phyloP scores from a whole-genome alignment of 2,888 invertebrate genomes.

The Cybosia mesomella region DNA sequence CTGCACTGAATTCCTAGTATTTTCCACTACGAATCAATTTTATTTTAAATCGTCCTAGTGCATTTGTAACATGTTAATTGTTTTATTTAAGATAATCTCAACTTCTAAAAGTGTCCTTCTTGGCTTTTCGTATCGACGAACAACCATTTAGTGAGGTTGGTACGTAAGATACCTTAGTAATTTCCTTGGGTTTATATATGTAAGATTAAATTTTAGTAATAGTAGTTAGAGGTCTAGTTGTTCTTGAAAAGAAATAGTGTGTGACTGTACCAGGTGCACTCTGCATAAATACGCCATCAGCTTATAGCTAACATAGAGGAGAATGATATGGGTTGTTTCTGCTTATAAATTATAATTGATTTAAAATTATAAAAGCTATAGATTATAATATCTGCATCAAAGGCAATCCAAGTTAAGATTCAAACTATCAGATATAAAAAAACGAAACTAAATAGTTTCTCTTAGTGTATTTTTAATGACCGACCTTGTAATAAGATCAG shows the following conservation, averaged over 20 bases:
- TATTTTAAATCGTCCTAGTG: too few relatives aligned
- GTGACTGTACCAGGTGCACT: slow-evolving; percentile 18
- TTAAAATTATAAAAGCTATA: not conserved
- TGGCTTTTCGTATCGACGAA: not conserved
- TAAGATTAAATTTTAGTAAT: slow-evolving; percentile 13
- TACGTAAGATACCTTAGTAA: slow-evolving; percentile 1
- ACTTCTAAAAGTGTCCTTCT: not conserved
- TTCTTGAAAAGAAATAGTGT: not conserved
- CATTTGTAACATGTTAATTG: too few relatives aligned
- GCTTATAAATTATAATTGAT: not conserved
- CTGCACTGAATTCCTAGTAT: too few relatives aligned
- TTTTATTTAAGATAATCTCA: not conserved
- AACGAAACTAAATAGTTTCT: not conserved
- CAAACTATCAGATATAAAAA: not conserved
- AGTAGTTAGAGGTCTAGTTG: not conserved
- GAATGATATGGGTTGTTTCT: not conserved
- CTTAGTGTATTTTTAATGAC: slow-evolving; percentile 14
- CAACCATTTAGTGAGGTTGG: not conserved
- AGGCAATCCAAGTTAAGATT: not conserved
- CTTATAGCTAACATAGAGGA: not conserved
- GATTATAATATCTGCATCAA: not conserved
- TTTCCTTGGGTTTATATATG: not conserved
- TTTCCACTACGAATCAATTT: too few relatives aligned
- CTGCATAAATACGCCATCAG: not conserved
- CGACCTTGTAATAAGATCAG: slow-evolving; percentile 24